Evolutionary conservation across 64 coral and sea anemone genomes (phyloP), one percentile per base, ranked within the genome.

Genomic region (Hydrozoanthus tunicans): DNA sequence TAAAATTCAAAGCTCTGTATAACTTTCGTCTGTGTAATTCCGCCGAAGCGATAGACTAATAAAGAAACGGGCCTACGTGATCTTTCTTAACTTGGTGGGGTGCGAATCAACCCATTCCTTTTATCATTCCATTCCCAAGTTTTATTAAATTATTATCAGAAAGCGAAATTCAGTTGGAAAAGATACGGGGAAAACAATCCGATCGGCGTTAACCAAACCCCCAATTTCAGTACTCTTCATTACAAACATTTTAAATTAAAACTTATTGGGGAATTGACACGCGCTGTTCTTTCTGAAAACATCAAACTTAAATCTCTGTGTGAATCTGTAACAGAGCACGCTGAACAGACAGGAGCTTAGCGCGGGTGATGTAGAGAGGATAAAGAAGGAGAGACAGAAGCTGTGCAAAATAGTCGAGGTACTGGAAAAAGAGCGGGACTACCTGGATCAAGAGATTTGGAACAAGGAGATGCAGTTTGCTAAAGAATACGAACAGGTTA

Each of bases 381-480:
- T 98, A 13, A 98, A 98, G 57, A 94, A 92, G 58, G 96, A 98
- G 25, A 98, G 92, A 17, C 91, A 89, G 73, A 93, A 94, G 79
- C 52, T 94, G 75, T 91, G 89, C 53, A 98, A 89, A 64, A 85
- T 73, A 14, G 77, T 98, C 7, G 86, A 98, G 14, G 70, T 78
- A 25, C 86, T 94, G 8, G 93, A 94, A 62, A 92, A 93, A 52
- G 82, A 90, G 14, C 80, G 96, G 3, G 96, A 98, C 73, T 90
- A 94, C 51, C 86, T 98, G 43, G 93, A 98, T 74, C 93, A 98
- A 60, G 78, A 94, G 65, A 98, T 98, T 14, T 98, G 96, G 96
- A 92, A 98, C 64, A 94, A 92, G 76, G 96, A 98, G 80, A 98
- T 98, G 96, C 84, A 98, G 80, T 98, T 89, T 59, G 96, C 96